Evolutionary conservation across 2,888 invertebrate species (phyloP), one percentile per base, ranked within the genome.

Genomic region (Drosophila falleni): DNA sequence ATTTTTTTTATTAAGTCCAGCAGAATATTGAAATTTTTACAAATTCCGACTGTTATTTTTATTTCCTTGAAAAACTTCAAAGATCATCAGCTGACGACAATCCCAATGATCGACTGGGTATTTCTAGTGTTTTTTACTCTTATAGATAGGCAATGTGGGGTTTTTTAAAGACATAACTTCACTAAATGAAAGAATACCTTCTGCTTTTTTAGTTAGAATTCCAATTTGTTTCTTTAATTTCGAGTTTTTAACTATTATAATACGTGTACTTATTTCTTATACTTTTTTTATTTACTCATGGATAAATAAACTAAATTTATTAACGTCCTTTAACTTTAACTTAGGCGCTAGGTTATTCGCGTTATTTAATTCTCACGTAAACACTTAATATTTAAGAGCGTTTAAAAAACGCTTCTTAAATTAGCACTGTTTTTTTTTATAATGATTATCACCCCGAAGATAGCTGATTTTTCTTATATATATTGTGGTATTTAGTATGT

Each of bases 391-490:
- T 35, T 44, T 33, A 23, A 35, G 44, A 56, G 55, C 55, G 44
- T 35, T 56, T 46, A 23, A 44, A 35, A 44, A 55, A 23, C 44
- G 55, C 44, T 1, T 35, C 44, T 55, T 44, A 35, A 33, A 44
- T 46, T 56, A 46, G 55, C 44, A 46, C 35, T 44, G 44, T 56
- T 44, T 29, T 11, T 29, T 29, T 29, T 29, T 29, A 39, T 39
- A 59, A 59, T n/a, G 29, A 19, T 59, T 50, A 49, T 59, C 49
- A 49, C 59, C 49, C 59, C 59, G 6, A 41, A 59, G 39, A 50
- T 49, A 59, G 49, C 59, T 49, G 31, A 44, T 44, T 10, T 31
- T 19, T 44, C 31, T 49, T 41, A 59, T 49, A 46, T 29, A 19
- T 59, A 59, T n/a, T 59, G 39, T 49, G 31, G 29, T 39, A 15